Evolutionary conservation across 2,888 invertebrate species (phyloP).

Genomic region (Pandemis corylana): DNA sequence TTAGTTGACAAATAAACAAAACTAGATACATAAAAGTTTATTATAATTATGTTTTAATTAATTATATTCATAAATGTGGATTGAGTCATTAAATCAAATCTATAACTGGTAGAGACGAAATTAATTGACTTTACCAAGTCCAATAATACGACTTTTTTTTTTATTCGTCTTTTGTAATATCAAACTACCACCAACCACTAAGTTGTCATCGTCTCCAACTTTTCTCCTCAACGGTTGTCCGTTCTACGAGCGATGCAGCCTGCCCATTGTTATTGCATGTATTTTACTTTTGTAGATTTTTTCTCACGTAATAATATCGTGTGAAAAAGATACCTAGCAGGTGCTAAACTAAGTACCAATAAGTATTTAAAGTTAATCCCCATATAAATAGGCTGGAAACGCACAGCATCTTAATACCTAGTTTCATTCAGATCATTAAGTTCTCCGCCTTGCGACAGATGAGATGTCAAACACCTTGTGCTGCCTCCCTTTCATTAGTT

Average conservation of each 20-base stretch:
- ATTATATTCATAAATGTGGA: constrained; percentile 33
- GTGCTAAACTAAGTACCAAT: no score
- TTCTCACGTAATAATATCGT: background rate
- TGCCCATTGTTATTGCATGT: no score
- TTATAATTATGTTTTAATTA: constrained; percentile 27
- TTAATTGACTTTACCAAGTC: background rate
- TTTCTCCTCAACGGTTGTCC: no score
- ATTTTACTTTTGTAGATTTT: background rate
- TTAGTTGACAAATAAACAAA: constrained; percentile 35
- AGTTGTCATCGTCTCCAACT: no score
- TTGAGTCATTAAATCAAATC: constrained; percentile 33
- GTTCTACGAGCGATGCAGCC: no score
- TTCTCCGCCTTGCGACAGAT: background rate
- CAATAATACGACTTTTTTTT: background rate
- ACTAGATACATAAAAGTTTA: constrained; percentile 31
- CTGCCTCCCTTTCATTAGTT: background rate
- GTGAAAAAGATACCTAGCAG: background rate
- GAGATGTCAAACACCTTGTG: background rate
- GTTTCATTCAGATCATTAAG: constrained; percentile 1
- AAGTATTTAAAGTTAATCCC: background rate
- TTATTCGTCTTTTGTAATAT: no score
- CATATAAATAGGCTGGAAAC: background rate
- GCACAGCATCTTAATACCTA: background rate
- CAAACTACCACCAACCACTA: no score
- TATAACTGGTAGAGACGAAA: constrained; percentile 4